Percentiles rank a stretch among this genome's conserved stretches.
These are phyloP conservation scores for Aradophagus sp. DNA, from an alignment of 1,140 invertebrate genomes.

Conservation along the genomic window DNA sequence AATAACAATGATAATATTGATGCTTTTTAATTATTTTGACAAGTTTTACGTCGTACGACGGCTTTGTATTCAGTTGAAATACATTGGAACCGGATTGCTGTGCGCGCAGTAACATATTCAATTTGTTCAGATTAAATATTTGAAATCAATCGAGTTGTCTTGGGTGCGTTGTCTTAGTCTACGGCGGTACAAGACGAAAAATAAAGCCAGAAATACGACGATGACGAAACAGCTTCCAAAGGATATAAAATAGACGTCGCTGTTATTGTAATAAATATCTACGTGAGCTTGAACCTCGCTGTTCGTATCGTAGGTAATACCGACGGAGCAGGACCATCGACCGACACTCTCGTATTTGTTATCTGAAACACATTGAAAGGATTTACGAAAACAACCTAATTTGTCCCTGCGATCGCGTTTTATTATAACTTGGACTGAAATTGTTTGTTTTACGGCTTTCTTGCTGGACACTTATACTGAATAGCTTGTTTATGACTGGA, in stretches of 20 bases:
- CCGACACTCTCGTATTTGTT: slow-evolving; percentile 50
- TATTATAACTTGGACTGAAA: slow-evolving; percentile 9
- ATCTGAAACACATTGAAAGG: slow-evolving; percentile 36
- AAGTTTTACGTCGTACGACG: no score
- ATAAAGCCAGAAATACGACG: slow-evolving; percentile 14
- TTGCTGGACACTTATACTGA: no score
- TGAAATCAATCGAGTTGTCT: slow-evolving; percentile 37
- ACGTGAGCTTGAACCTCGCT: slow-evolving; percentile 45
- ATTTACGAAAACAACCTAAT: slow-evolving; percentile 33
- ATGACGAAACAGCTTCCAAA: slow-evolving; percentile 33
- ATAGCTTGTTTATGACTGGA: no score
- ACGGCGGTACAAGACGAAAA: slow-evolving; percentile 23
- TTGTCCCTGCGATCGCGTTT: slow-evolving; percentile 21
- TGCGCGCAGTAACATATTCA: slow-evolving; percentile 5
- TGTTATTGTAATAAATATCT: slow-evolving; percentile 32
- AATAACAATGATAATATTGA: no score
- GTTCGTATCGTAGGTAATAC: slow-evolving; percentile 35
- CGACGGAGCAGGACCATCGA: slow-evolving; percentile 53
- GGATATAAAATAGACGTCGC: slow-evolving; percentile 32
- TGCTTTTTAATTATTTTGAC: no score
- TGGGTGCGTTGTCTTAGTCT: slow-evolving; percentile 9
- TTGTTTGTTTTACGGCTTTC: slow-evolving; percentile 13
- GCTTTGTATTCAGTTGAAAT: slow-evolving; percentile 1
- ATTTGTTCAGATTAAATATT: slow-evolving; percentile 38
- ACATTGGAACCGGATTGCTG: no score